These are phyloP conservation scores for Rhadina sibilatrix DNA, from an alignment of 2,113 vertebrate species.

Conservation along the genomic window DNA sequence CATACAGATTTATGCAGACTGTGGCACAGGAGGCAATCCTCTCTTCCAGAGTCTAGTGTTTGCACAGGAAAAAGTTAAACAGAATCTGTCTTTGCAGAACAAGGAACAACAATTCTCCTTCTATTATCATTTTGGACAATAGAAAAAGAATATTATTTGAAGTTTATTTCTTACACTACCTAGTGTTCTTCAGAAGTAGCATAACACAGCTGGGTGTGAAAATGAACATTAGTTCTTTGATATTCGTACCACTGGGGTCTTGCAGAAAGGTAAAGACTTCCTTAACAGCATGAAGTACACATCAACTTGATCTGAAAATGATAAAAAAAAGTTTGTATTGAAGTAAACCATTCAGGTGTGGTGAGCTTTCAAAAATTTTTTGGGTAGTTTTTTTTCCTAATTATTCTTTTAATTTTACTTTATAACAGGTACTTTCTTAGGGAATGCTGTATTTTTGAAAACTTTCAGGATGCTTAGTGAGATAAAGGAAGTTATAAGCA, in stretches of 20 bases:
- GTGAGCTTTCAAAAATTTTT: neutral
- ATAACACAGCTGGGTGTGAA: neutral
- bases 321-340: neutral
- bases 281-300: neutral
- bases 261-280: neutral
- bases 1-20: neutral
- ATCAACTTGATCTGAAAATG: neutral
- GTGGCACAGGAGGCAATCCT: neutral
- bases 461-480: neutral
- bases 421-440: neutral
- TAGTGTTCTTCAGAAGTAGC: neutral
- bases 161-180: neutral
- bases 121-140: neutral
- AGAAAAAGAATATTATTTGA: neutral
- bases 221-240: neutral
- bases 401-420: neutral
- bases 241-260: neutral
- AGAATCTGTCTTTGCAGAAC: neutral
- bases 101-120: neutral
- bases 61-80: neutral
- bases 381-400: neutral
- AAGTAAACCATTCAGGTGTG: neutral
- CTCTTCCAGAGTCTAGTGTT: neutral
- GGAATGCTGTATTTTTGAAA: neutral
- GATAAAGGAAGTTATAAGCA: neutral